phyloP scores from a whole-genome alignment of 2,888 invertebrate genomes.

The Macroteleia sp. region DNA sequence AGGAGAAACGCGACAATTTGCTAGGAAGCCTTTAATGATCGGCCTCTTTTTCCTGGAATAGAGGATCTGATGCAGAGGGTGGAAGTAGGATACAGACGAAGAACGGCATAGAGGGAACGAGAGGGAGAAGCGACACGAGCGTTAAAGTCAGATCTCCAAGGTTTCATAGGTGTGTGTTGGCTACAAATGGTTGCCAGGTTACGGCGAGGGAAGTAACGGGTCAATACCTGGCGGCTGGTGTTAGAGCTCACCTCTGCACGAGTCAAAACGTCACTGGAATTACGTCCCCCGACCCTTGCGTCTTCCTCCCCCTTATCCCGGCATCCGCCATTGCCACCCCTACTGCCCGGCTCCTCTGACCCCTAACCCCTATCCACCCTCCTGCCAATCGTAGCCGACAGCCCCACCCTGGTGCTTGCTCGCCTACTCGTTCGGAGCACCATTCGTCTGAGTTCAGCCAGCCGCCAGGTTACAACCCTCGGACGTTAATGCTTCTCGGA shows the following conservation, averaged over 20 bases:
- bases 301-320: constrained; percentile 58
- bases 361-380: constrained; percentile 67
- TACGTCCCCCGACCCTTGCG: constrained; percentile 57
- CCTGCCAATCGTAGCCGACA: constrained; percentile 59
- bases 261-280: constrained; percentile 79
- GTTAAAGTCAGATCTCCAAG: constrained; percentile 83
- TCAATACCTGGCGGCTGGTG: constrained; percentile 82
- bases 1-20: constrained; percentile 59
- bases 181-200: constrained; percentile 82
- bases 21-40: constrained; percentile 74
- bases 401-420: constrained; percentile 63
- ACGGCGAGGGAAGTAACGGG: constrained; percentile 82
- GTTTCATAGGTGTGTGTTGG: constrained; percentile 83
- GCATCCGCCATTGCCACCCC: constrained; percentile 58
- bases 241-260: constrained; percentile 70
- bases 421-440: constrained; percentile 76
- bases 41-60: constrained; percentile 72
- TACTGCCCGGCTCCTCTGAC: constrained; percentile 39
- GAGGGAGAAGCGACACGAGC: constrained; percentile 38
- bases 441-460: constrained; percentile 65
- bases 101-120: constrained; percentile 40
- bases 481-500: constrained; percentile 76
- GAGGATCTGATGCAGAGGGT: constrained; percentile 71
- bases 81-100: constrained; percentile 52
- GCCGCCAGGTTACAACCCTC: constrained; percentile 67